phyloP scores from a whole-genome alignment of 1,140 invertebrate species.

The Hyposmocoma kahamanoa region DNA sequence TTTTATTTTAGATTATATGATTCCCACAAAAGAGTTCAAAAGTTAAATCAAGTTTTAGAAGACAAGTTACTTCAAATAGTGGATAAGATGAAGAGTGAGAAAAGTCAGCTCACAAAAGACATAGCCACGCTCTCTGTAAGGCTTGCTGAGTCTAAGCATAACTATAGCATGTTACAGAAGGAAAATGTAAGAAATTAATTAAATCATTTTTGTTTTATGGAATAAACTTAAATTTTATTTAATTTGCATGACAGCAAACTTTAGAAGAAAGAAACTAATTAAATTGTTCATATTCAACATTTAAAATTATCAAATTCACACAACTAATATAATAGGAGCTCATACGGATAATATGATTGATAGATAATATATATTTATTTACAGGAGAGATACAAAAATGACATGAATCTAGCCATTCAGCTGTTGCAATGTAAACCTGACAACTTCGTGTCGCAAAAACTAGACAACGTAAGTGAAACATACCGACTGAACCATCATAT shows the following conservation, averaged over 20 bases:
- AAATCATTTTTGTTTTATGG: neutral
- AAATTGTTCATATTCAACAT: too few species aligned
- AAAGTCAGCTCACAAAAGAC: constrained; percentile 89
- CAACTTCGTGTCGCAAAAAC: constrained; percentile 94
- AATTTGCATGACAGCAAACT: too few species aligned
- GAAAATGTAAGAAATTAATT: constrained; percentile 83
- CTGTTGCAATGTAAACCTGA: constrained; percentile 95
- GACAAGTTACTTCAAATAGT: constrained; percentile 95
- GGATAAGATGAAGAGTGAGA: constrained; percentile 94
- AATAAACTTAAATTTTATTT: neutral
- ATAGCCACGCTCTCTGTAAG: constrained; percentile 89
- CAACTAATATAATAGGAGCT: too few species aligned
- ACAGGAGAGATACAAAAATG: constrained; percentile 94
- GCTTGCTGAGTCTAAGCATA: constrained; percentile 90
- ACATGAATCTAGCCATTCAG: constrained; percentile 95
- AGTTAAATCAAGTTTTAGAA: constrained; percentile 95
- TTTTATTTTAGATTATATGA: constrained; percentile 87
- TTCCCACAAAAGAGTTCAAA: constrained; percentile 94
- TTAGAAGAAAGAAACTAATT: too few species aligned
- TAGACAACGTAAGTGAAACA: constrained; percentile 85
- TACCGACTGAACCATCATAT: constrained; percentile 2
- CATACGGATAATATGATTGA: too few species aligned
- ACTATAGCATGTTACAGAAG: constrained; percentile 89
- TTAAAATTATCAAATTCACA: too few species aligned
- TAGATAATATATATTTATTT: constrained; percentile 51